Evolutionary conservation across 2,888 invertebrate genomes (phyloP).

Genomic region (Synanthedon andrenaeformis): DNA sequence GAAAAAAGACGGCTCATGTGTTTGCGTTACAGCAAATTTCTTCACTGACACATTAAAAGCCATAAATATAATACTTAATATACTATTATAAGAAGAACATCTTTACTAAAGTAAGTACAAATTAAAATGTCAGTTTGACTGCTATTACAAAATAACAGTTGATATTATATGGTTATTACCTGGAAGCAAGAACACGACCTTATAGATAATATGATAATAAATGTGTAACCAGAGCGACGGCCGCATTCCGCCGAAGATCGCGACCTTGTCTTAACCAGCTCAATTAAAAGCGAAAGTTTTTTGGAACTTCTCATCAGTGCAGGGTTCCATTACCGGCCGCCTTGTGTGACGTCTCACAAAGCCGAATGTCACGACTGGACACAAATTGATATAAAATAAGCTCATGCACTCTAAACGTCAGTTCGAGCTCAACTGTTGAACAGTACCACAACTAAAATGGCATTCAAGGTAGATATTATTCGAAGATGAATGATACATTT

Average conservation of each 20-base stretch:
- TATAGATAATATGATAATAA: constrained; percentile 10
- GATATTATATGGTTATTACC: neutral
- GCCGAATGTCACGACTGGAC: constrained; percentile 32
- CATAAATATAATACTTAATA: no score
- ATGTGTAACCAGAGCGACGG: constrained; percentile 8
- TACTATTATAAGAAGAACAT: no score
- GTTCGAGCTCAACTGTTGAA: constrained; percentile 32
- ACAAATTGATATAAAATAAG: constrained; percentile 37
- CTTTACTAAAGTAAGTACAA: no score
- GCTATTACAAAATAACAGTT: no score
- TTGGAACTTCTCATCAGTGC: constrained; percentile 32
- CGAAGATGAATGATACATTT: neutral
- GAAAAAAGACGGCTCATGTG: no score
- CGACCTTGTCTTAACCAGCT: constrained; percentile 40
- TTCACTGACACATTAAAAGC: no score
- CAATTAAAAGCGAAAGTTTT: constrained; percentile 54
- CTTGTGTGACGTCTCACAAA: constrained; percentile 32
- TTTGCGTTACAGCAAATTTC: no score
- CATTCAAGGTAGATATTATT: constrained; percentile 39
- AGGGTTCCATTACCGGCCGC: constrained; percentile 31
- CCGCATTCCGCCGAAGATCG: constrained; percentile 23
- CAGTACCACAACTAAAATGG: constrained; percentile 38
- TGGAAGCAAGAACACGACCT: constrained; percentile 4
- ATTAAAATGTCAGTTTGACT: no score
- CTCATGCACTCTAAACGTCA: constrained; percentile 26